Conservation (phyloP, 1,140 invertebrate genomes). For the Drosophila rhopaloa region DNA sequence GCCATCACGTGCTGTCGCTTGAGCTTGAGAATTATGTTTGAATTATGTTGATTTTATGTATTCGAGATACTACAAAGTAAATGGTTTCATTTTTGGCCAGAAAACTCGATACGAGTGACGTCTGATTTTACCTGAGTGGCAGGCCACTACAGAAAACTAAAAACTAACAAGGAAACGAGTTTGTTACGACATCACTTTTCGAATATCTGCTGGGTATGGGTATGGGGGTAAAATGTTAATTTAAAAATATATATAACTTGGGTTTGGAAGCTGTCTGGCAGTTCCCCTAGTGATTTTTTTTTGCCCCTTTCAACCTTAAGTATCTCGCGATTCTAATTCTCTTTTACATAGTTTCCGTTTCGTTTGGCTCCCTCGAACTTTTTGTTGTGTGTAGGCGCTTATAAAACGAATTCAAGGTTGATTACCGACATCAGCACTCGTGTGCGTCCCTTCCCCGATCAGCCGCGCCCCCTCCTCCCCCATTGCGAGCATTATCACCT, state of each 20-base stretch:
- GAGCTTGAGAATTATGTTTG: slow-evolving; percentile 58
- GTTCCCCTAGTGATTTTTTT: slow-evolving; percentile 3
- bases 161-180: slow-evolving; percentile 40
- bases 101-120: slow-evolving; percentile 38
- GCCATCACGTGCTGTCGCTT: slow-evolving; percentile 56
- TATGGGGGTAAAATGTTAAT: slow-evolving; percentile 17
- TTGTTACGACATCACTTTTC: slow-evolving; percentile 40
- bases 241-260: slow-evolving; percentile 10
- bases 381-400: slow-evolving; percentile 36
- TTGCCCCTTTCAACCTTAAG: not conserved
- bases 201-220: slow-evolving; percentile 13
- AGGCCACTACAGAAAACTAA: slow-evolving; percentile 13
- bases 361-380: slow-evolving; percentile 14
- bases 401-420: slow-evolving; percentile 79
- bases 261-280: slow-evolving; percentile 7
- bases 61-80: slow-evolving; percentile 17
- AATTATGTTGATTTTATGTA: slow-evolving; percentile 71
- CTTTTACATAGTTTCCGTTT: slow-evolving; percentile 34
- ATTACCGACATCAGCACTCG: slow-evolving; percentile 59
- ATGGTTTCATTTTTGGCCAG: slow-evolving; percentile 26
- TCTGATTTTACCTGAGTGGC: slow-evolving; percentile 34
- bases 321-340: slow-evolving; percentile 28
- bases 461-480: not conserved
- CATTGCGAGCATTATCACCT: slow-evolving; percentile 32
- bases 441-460: slow-evolving; percentile 5